These are phyloP conservation scores for Lycophotia porphyrea DNA, from an alignment of 2,888 invertebrate species.

Conservation along the genomic window DNA sequence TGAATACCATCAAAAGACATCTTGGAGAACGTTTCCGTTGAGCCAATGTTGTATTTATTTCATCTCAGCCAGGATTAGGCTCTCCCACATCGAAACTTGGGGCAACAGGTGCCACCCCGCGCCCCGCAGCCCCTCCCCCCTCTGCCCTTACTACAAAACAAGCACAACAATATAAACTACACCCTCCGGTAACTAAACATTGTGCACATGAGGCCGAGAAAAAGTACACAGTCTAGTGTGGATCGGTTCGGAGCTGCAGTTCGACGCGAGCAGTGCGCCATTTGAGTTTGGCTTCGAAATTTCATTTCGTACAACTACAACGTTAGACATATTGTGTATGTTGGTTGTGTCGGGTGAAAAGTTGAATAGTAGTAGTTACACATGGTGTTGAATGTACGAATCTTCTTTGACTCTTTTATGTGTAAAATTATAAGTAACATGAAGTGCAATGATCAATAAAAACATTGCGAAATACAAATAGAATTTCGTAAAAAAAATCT, in stretches of 20 bases:
- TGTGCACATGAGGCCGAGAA: slow-evolving; percentile 77
- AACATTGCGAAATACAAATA: not conserved
- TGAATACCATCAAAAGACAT: slow-evolving; percentile 73
- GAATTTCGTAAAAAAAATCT: not conserved
- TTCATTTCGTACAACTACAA: slow-evolving; percentile 47
- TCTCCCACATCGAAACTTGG: slow-evolving; percentile 77
- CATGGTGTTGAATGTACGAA: not conserved
- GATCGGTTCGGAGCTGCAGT: slow-evolving; percentile 31
- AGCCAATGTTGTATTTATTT: slow-evolving; percentile 86
- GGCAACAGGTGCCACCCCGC: slow-evolving; percentile 84
- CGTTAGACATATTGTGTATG: slow-evolving; percentile 23
- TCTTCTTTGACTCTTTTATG: not conserved
- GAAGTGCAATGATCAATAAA: not conserved
- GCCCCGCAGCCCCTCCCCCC: slow-evolving; percentile 54
- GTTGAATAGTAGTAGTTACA: not conserved
- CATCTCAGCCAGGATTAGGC: slow-evolving; percentile 86
- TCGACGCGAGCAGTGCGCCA: slow-evolving; percentile 13
- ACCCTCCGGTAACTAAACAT: slow-evolving; percentile 78
- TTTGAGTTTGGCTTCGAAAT: slow-evolving; percentile 54
- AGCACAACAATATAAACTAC: slow-evolving; percentile 81
- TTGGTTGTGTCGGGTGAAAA: not conserved
- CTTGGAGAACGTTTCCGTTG: slow-evolving; percentile 69
- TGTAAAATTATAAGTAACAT: not conserved
- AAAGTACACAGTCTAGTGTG: slow-evolving; percentile 73
- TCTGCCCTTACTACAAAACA: slow-evolving; percentile 74